phyloP scores from a whole-genome alignment of 2,888 invertebrate genomes.

The Azorinus chamasolen region DNA sequence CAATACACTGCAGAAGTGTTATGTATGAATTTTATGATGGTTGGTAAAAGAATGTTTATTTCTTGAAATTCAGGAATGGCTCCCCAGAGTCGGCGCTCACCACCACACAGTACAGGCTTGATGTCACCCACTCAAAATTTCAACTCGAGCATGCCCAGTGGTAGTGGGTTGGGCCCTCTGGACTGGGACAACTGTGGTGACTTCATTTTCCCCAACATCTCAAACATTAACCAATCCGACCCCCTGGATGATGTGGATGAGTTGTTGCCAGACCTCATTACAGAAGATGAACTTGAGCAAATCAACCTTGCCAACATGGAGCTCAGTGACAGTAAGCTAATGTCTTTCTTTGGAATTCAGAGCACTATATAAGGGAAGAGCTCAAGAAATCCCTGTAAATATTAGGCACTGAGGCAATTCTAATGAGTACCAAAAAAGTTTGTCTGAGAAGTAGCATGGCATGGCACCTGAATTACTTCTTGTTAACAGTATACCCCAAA shows the following conservation, averaged over 20 bases:
- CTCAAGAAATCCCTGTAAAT: no score
- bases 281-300: constrained; percentile 71
- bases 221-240: constrained; percentile 52
- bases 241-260: constrained; percentile 65
- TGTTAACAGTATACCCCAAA: no score
- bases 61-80: no score
- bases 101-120: constrained; percentile 53
- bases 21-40: no score
- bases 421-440: no score
- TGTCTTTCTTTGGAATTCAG: no score
- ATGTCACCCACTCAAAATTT: constrained; percentile 57
- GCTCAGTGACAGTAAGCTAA: constrained; percentile 65
- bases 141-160: constrained; percentile 67
- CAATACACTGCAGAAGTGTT: no score
- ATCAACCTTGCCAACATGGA: constrained; percentile 70
- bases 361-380: no score
- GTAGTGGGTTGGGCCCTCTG: constrained; percentile 48
- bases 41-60: no score
- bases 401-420: no score
- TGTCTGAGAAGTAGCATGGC: no score
- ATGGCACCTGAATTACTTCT: no score
- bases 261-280: constrained; percentile 69
- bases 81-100: constrained; percentile 45
- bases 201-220: constrained; percentile 73
- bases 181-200: constrained; percentile 70